Base-by-base conservation (phyloP, 2,113 vertebrate genomes). In the Aepyceros melampus region DNA sequence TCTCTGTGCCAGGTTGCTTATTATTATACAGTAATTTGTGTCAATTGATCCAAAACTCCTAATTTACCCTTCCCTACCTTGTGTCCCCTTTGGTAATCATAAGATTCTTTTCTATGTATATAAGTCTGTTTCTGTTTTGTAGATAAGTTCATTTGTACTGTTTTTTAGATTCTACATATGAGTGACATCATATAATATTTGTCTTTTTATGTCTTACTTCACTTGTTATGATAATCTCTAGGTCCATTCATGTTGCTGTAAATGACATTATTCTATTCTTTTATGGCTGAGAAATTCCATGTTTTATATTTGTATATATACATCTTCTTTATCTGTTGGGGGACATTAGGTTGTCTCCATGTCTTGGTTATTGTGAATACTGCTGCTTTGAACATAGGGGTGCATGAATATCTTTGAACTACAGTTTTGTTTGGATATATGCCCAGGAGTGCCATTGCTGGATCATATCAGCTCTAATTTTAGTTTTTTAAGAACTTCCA, bases 241-340 rank as follows among this genome's bases (percentile, higher is more conserved):
- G 45, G 45, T 51, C 9, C 29, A 81, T 33, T 49, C 78, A 33
- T 33, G 78, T 49, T 19, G 45, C 29, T 81, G 78, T 19, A 81
- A 81, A 81, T 49, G 29, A 31, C 8, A 33, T 51, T 33, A 81
- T 51, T 49, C 17, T 33, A 51, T 33, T 81, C 29, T 81, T 81
- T 51, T 49, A 33, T 0, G 1, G 16, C 29, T 3, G 78, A 81
- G 29, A 51, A 33, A 21, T 51, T 21, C 5, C 47, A 81, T 0
- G 0, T 71, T 71, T 71, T 79, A 7, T 43, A 7, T 45, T 7
- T 47, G 15, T 19, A 8, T 31, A 5, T 81, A 19, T 11, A 21
- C 78, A 51, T 51, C 78, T 33, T 81, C 45, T 71, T 71, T 36
- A 23, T 71, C n/a, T 40, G 5, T 71, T 71, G 67, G 19, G 9